Evolutionary conservation across 1,140 invertebrate genomes (phyloP), one percentile per base, ranked within the genome.

Genomic region (Drosophila orosa): DNA sequence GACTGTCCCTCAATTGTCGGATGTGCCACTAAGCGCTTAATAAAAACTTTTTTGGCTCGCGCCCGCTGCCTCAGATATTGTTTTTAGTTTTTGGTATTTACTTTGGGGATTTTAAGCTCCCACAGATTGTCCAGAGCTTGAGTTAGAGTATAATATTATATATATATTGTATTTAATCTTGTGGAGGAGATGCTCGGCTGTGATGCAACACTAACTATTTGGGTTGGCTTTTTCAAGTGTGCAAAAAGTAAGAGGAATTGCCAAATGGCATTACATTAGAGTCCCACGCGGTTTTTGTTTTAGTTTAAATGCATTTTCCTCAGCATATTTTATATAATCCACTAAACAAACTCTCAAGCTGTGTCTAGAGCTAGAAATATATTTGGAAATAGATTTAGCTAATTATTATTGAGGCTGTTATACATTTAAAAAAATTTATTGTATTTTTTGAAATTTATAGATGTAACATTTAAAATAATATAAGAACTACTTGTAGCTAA

Each of bases 71-170:
- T 55, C 31, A 40, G 48, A 75, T 58, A 74, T 75, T 72, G 66
- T 63, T 79, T 71, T 76, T 76, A 68, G 71, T 72, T 84, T 75
- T 84, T 62, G 58, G 69, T 74, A 74, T 74, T 71, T 74, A 76
- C 73, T 79, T 79, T 50, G 48, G 12, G 12, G 29, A 35, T 42
- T 39, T 54, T 55, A 54, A 62, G 39, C 71, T 44, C 15, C 48
- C 48, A 56, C 67, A 29, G 40, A 72, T 74, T 54, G 57, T 74
- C 50, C 35, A 55, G 50, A 35, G 17, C 33, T 48, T 47, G 52
- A 45, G 42, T 13, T 31, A 33, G 33, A 42, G 33, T 17, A 52
- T 52, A n/a, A n/a, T n/a, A n/a, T n/a, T n/a, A n/a, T 35, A 52
- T 52, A 50, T 52, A 47, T 35, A 68, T 39, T 69, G 47, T 39